These are phyloP conservation scores for Drosophila bipectinata DNA, from an alignment of 1,140 invertebrate genomes.

Conservation along the genomic window DNA sequence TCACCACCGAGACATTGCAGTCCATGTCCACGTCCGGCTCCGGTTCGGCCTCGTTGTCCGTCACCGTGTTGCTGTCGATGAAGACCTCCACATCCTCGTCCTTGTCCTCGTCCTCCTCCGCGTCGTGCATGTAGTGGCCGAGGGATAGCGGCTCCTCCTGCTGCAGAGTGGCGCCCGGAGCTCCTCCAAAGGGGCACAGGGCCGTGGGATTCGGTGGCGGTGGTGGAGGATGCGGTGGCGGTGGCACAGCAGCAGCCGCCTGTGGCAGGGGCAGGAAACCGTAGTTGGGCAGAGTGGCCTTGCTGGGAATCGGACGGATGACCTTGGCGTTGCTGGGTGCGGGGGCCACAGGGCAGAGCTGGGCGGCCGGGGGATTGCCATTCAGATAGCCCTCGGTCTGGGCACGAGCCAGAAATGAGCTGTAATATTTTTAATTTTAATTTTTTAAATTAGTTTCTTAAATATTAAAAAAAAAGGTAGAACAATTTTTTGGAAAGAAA, in stretches of 20 bases:
- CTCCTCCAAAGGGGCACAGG: conserved; percentile 1
- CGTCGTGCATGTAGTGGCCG: background rate
- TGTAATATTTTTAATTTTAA: conserved; percentile 14
- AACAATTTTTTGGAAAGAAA: background rate
- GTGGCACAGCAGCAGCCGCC: background rate
- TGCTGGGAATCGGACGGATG: conserved; percentile 80
- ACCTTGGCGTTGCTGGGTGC: conserved; percentile 50
- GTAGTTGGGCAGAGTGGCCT: conserved; percentile 74
- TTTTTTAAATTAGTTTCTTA: background rate
- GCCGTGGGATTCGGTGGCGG: background rate
- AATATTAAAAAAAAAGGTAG: background rate
- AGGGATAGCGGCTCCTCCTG: background rate
- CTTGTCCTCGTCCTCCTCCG: conserved; percentile 36
- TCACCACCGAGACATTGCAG: conserved; percentile 75
- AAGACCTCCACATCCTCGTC: conserved; percentile 77
- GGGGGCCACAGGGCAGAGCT: conserved; percentile 18
- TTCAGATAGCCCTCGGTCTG: conserved; percentile 80
- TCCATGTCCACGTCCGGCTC: conserved; percentile 58
- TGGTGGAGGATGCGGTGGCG: background rate
- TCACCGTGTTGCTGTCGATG: conserved; percentile 79
- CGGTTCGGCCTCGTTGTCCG: conserved; percentile 83
- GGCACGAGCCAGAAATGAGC: conserved; percentile 84
- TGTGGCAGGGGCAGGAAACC: conserved; percentile 59
- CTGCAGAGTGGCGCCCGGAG: background rate
- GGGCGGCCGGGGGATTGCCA: conserved; percentile 35